Base-by-base conservation (phyloP, 2,113 vertebrate genomes). In the Paradoxurus hermaphroditus region DNA sequence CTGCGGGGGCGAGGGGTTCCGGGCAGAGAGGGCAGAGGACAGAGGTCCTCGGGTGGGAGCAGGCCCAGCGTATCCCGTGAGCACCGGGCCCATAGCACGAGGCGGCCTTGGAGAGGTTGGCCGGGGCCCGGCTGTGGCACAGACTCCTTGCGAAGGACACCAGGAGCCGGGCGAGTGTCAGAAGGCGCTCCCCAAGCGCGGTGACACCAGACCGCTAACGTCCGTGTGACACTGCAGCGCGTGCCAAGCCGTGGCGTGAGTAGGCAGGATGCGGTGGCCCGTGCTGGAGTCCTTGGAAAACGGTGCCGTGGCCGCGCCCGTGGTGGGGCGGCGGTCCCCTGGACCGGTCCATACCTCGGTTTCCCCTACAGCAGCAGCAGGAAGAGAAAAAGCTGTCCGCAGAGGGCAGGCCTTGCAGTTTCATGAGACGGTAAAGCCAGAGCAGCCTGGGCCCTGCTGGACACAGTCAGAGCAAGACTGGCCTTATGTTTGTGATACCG, bases 371-470 rank as follows among this genome's bases (percentile, higher is more conserved):
- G 41, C 75, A 36, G 25, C 36, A 2, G 7, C 11, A 1, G 7
- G 9, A 10, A 21, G 44, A 41, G 6, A 3, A 9, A 29, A 9
- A 0, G 4, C 56, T 0, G 0, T 67, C 25, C 29, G 68, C 70
- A 12, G n/a, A 31, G 11, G 75, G 25, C 65, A 36, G 56, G 65
- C 7, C 9, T 31, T 9, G 16, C 9, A 0, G 1, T 5, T 39
- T 7, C 34, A 10, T 3, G 13, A 72, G 41, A 12, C 0, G 1
- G 7, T 4, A 11, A 3, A 0, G 3, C 0, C 12, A 41, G 3
- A 11, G 46, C 14, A 0, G 1, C 53, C n/a, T 13, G 0, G 2
- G 36, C 0, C 4, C 13, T 19, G 16, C 16, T 0, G 0, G 25
- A 8, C 0, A 0, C 31, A 1, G 41, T 19, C 46, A 15, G 7